A percentile compares a stretch with the other conserved stretches of the same genome.
phyloP scores from a whole-genome alignment of 2,797 vertebrate genomes.

The Bryconaethiops microstoma region DNA sequence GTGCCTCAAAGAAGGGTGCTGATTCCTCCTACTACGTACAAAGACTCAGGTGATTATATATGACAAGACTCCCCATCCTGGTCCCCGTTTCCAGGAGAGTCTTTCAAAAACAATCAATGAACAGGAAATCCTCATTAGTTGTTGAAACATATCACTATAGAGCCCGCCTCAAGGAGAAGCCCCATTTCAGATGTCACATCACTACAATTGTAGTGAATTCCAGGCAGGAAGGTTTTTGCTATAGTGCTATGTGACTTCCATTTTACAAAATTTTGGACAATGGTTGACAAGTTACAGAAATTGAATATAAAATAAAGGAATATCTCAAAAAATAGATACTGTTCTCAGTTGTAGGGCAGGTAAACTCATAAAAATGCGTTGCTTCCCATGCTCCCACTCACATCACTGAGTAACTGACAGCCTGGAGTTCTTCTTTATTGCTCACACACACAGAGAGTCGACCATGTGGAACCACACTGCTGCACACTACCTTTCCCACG shows the following conservation, averaged over 20 bases:
- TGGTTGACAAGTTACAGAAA: slow-evolving; percentile 1
- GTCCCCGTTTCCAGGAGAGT: neutral
- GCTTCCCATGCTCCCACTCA: slow-evolving; percentile 28
- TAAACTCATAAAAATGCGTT: slow-evolving; percentile 5
- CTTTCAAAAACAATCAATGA: slow-evolving; percentile 11
- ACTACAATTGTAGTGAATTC: slow-evolving; percentile 16
- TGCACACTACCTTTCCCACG: slow-evolving; percentile 28
- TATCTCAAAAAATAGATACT: neutral
- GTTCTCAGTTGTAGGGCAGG: slow-evolving; percentile 11
- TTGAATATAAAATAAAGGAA: neutral
- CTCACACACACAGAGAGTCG: slow-evolving; percentile 37
- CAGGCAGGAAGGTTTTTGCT: neutral
- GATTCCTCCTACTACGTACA: slow-evolving; percentile 8
- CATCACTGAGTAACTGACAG: slow-evolving; percentile 22
- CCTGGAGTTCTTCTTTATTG: slow-evolving; percentile 16
- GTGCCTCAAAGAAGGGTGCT: neutral
- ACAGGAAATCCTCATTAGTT: slow-evolving; percentile 20
- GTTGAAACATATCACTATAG: slow-evolving; percentile 13
- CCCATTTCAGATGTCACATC: neutral
- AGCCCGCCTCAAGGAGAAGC: neutral
- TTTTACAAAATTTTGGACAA: neutral
- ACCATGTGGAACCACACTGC: slow-evolving; percentile 33
- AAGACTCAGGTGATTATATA: slow-evolving; percentile 7
- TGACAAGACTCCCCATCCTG: neutral
- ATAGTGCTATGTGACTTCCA: neutral